Evolutionary conservation across 2,797 vertebrate genomes (phyloP), one percentile per base, ranked within the genome.

Genomic region (Oceanodroma leucorhoa): DNA sequence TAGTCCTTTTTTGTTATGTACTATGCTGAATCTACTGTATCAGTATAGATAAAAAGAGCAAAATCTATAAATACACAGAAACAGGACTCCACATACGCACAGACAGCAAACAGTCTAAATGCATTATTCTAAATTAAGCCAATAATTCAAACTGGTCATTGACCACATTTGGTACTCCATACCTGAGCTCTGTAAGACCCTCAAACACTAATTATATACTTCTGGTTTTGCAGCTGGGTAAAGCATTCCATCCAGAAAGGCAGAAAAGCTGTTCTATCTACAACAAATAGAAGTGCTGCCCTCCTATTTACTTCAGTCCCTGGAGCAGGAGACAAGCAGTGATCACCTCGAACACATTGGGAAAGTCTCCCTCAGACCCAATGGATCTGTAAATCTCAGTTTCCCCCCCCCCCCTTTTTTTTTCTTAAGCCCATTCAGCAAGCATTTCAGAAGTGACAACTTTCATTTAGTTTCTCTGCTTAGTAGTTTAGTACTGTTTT

Each of bases 401-500:
- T 67, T 14, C 13, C 2, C 15, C 1, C 6, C 8, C 13, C 2
- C 15, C 1, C 6, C 8, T 6, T 13, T 14, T 15, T n/a, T 72
- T 57, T 24, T 13, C 29, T 55, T 34, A 60, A 75, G 14, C 23
- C 26, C 21, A 46, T 36, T 62, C 69, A 82, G 30, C 30, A 86
- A 78, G 10, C 24, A 58, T 22, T 90, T 76, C 51, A 93, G 51
- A 67, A 93, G 46, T 9, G 6, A 64, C 18, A 82, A 29, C 21
- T 73, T 65, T 0, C 23, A 43, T 13, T 45, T 16, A 20, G 6
- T 55, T 54, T 38, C 22, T 57, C 57, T 51, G 23, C 40, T 69
- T 26, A 29, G 6, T 10, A 15, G 1, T 45, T 77, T 5, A 70
- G 34, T 8, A 34, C 7, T 14, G 21, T 8, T 84, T 43, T 73